A percentile compares a stretch with the other conserved stretches of the same genome.
These are phyloP conservation scores for Gonatopus flavifemur DNA, from an alignment of 1,140 invertebrate genomes.

Conservation along the genomic window DNA sequence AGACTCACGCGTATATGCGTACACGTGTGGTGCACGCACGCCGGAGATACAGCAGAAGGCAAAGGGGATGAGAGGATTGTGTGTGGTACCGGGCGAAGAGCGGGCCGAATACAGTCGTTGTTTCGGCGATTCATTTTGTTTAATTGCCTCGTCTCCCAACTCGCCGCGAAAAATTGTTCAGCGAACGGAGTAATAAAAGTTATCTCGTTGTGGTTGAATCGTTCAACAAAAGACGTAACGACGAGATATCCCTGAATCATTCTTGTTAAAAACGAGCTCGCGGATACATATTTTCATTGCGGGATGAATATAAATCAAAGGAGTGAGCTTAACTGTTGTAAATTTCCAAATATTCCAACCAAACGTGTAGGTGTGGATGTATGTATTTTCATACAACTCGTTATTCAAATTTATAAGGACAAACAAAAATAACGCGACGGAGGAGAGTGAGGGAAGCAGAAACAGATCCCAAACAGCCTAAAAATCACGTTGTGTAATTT, in stretches of 20 bases:
- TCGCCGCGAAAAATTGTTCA: background rate
- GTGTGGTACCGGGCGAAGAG: background rate
- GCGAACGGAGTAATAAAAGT: background rate
- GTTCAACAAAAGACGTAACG: background rate
- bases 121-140: slow-evolving; percentile 4
- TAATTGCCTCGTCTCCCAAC: background rate
- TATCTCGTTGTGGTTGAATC: background rate
- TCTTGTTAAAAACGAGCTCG: background rate
- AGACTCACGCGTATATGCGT: slow-evolving; percentile 1
- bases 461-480: no score
- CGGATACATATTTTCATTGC: background rate
- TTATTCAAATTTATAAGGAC: no score
- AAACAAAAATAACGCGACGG: no score
- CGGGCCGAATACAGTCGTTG: background rate
- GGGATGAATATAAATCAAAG: no score
- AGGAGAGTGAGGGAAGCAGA: no score
- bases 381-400: no score
- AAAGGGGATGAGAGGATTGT: no score
- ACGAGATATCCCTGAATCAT: background rate
- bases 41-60: no score
- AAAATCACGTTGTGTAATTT: no score
- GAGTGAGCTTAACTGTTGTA: no score
- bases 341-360: no score
- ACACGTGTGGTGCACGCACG: background rate
- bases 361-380: no score